Base-by-base conservation (phyloP, 2,888 invertebrate species). In the Uropetala carovei region DNA sequence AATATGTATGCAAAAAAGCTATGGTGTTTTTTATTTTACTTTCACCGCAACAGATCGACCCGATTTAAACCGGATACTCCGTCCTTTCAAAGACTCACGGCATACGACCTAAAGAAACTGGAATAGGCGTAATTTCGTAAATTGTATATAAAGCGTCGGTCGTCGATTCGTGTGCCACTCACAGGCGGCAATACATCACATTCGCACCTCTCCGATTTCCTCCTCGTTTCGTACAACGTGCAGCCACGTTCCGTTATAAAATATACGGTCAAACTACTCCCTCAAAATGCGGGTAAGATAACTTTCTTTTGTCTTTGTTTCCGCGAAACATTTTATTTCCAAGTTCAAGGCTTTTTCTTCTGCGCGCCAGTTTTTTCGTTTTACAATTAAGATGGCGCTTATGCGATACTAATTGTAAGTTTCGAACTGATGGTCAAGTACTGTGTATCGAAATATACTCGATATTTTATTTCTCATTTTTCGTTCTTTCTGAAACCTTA, bases 201-300 rank as follows among this genome's bases (percentile, higher is more conserved):
- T 11, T 7, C 27, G 27, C 75, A 27, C 27, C 27, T 22, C 22
- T 22, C 75, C n/a, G 4, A 22, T 22, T 75, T 75, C 22, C 75
- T 27, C 11, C 1, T 27, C 75, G 11, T 13, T 22, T 8, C n/a
- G n/a, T n/a, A n/a, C 22, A n/a, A n/a, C 68, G 75, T 13, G 10
- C 75, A 13, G 43, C 5, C 43, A 3, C 4, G n/a, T 22, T 3
- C 68, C 0, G 68, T 75, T 27, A 43, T 43, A 43, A 43, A 43
- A 43, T 43, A 3, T 13, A 27, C 22, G 75, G 27, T 27, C 75
- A 3, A 27, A 11, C 22, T 4, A 75, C 27, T 13, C 4, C 14
- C 75, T 75, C 75, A 75, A 22, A 27, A 75, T 75, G 75, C 75
- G 75, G 75, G 75, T 75, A 75, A 75, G 75, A 75, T 9, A 27